Conservation (phyloP, 2,888 invertebrate genomes). For the Apotomis turbidana region DNA sequence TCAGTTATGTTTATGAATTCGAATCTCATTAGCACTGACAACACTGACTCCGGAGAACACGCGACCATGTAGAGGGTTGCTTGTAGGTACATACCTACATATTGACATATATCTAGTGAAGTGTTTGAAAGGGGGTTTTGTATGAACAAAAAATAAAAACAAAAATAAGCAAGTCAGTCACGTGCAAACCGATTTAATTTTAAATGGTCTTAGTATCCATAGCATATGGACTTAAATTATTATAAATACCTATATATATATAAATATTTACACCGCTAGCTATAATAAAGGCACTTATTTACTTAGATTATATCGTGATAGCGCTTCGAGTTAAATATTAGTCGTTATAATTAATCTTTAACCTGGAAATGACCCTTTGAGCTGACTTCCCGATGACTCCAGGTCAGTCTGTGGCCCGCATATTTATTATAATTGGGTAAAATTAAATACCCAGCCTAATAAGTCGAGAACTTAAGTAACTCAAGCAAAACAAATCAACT, state of each 20-base stretch:
- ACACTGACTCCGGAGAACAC: too few species aligned
- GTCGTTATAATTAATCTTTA: slow-evolving; percentile 22
- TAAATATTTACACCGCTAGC: slow-evolving; percentile 32
- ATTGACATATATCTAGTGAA: too few species aligned
- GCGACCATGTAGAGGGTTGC: too few species aligned
- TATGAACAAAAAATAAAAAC: not conserved
- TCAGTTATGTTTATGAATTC: too few species aligned
- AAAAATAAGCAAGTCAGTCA: slow-evolving; percentile 12
- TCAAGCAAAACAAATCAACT: not conserved
- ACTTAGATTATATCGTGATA: slow-evolving; percentile 23
- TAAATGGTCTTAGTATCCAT: slow-evolving; percentile 37
- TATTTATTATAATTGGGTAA: not conserved
- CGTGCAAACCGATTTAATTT: slow-evolving; percentile 39
- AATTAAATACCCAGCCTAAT: not conserved
- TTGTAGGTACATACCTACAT: too few species aligned
- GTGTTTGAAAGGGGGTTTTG: too few species aligned
- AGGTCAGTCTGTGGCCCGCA: slow-evolving; percentile 8
- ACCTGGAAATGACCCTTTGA: slow-evolving; percentile 33
- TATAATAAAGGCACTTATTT: slow-evolving; percentile 36
- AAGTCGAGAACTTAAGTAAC: not conserved
- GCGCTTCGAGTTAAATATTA: slow-evolving; percentile 9
- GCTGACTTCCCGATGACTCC: not conserved
- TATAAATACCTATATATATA: slow-evolving; percentile 37
- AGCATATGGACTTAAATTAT: slow-evolving; percentile 29
- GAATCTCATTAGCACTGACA: too few species aligned